Evolutionary conservation across 2,888 invertebrate genomes (phyloP).

Genomic region (Odontomyia ornata): DNA sequence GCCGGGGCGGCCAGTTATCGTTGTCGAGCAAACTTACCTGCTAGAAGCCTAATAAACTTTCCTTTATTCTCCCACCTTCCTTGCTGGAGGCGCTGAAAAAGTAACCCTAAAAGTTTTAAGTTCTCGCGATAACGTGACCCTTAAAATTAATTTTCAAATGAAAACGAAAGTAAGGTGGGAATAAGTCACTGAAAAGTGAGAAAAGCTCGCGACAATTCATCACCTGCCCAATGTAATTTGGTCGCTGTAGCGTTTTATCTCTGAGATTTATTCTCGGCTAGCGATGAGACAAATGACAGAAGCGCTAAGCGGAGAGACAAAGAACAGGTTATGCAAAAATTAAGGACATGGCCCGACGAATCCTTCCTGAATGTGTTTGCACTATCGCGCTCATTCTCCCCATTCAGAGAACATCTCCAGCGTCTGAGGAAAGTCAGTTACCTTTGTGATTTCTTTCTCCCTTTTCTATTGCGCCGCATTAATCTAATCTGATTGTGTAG

Average conservation of each 20-base stretch:
- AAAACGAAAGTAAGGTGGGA: background rate
- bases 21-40: constrained; percentile 15
- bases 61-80: constrained; percentile 19
- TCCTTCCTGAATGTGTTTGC: background rate
- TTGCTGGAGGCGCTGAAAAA: constrained; percentile 17
- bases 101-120: constrained; percentile 22
- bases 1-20: constrained; percentile 7
- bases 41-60: constrained; percentile 39
- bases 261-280: background rate
- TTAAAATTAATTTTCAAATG: constrained; percentile 37
- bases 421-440: constrained; percentile 27
- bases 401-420: background rate
- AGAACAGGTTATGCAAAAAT: no score
- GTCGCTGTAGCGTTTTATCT: background rate
- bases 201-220: constrained; percentile 21
- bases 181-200: constrained; percentile 2
- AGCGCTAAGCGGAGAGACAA: background rate
- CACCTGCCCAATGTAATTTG: background rate
- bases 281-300: background rate
- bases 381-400: no score
- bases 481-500: constrained; percentile 31
- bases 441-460: constrained; percentile 27
- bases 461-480: constrained; percentile 32
- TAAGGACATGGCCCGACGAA: no score
- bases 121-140: constrained; percentile 34